Conservation (phyloP, 2,113 vertebrate species). For the Sceloporus tristichus region DNA sequence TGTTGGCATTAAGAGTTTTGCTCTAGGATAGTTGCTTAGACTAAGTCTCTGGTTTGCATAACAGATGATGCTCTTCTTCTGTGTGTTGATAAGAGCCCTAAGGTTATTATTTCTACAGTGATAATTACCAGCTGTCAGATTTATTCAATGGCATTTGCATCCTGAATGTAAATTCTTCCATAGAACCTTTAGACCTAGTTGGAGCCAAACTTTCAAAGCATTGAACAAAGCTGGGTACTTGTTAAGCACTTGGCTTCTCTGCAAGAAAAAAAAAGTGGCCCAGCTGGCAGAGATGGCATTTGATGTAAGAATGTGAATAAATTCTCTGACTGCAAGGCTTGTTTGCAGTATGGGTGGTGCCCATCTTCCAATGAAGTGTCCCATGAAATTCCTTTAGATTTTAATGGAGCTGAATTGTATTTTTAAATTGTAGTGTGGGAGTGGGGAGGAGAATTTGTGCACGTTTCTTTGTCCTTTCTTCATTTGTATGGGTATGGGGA, state of each 20-base stretch:
- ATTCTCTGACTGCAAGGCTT: not conserved
- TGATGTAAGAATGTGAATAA: not conserved
- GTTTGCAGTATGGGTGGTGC: not conserved
- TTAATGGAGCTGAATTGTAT: not conserved
- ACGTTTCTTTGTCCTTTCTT: not conserved
- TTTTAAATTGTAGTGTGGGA: not conserved
- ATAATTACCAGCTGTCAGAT: constrained; percentile 2
- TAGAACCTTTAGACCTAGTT: not conserved
- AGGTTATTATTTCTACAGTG: constrained; percentile 4
- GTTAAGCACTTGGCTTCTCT: not conserved
- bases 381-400: not conserved
- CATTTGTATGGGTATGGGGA: not conserved
- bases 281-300: not conserved
- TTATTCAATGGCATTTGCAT: not conserved
- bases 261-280: not conserved
- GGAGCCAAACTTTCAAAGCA: not conserved
- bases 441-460: not conserved
- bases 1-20: not conserved
- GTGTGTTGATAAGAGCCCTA: not conserved
- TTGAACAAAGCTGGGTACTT: not conserved
- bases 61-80: not conserved
- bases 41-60: constrained; percentile 20
- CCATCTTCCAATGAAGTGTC: not conserved
- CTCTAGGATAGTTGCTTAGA: not conserved
- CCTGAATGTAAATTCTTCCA: not conserved